Percentiles rank a stretch among this genome's conserved stretches.
phyloP scores from a whole-genome alignment of 2,888 invertebrate species.

The Drosophila suboccidentalis region DNA sequence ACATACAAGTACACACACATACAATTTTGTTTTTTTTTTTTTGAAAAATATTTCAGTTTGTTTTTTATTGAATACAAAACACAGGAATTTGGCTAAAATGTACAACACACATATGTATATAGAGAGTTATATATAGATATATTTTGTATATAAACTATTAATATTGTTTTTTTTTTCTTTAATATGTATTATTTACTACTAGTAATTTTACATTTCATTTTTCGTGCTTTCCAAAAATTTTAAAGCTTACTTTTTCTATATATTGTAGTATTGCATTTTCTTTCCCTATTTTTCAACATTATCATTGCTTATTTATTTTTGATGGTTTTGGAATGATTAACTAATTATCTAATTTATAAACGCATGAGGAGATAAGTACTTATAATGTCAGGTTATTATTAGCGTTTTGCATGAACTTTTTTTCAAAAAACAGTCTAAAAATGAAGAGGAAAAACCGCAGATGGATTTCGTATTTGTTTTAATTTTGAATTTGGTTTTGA shows the following conservation, averaged over 20 bases:
- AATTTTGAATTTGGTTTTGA: slow-evolving; percentile 7
- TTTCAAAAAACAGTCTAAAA: slow-evolving; percentile 22
- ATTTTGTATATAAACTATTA: slow-evolving; percentile 63
- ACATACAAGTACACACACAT: slow-evolving; percentile 62
- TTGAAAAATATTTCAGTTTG: slow-evolving; percentile 65
- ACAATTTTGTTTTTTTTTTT: slow-evolving; percentile 49
- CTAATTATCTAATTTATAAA: slow-evolving; percentile 29
- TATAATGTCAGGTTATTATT: slow-evolving; percentile 45
- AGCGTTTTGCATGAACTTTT: slow-evolving; percentile 73
- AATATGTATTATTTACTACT: slow-evolving; percentile 54
- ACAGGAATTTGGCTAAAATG: slow-evolving; percentile 77
- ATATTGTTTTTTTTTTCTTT: slow-evolving; percentile 25
- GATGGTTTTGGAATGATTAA: slow-evolving; percentile 67
- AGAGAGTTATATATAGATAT: slow-evolving; percentile 52
- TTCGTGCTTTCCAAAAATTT: slow-evolving; percentile 36
- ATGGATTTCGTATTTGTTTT: background rate
- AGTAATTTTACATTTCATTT: slow-evolving; percentile 66
- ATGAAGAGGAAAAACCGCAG: slow-evolving; percentile 36
- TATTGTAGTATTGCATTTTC: slow-evolving; percentile 69
- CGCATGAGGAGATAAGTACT: slow-evolving; percentile 41
- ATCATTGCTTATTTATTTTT: slow-evolving; percentile 54
- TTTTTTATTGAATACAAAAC: slow-evolving; percentile 71
- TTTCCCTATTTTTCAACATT: slow-evolving; percentile 57
- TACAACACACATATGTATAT: slow-evolving; percentile 79
- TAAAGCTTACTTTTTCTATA: slow-evolving; percentile 72